Evolutionary conservation across 1,140 invertebrate species (phyloP).

Genomic region (Elymnias hypermnestra): DNA sequence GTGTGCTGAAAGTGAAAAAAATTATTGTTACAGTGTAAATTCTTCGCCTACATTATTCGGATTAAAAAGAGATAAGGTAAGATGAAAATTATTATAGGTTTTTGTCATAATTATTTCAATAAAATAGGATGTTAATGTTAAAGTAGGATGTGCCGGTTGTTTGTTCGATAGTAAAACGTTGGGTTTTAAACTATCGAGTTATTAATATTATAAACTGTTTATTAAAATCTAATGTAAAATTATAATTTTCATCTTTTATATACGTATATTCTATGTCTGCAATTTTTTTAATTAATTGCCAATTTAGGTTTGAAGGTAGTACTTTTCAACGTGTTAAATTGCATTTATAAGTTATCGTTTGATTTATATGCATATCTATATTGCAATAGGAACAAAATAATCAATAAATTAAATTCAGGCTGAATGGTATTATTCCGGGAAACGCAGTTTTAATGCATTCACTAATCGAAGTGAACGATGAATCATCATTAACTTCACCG

Average conservation of each 20-base stretch:
- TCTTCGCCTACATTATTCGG: slow-evolving; percentile 57
- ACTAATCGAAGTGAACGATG: slow-evolving; percentile 52
- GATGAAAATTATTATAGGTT: slow-evolving; percentile 46
- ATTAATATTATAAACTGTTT: no score
- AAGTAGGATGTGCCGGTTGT: slow-evolving; percentile 16
- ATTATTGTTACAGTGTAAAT: slow-evolving; percentile 59
- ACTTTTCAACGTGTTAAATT: no score
- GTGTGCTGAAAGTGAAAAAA: slow-evolving; percentile 63
- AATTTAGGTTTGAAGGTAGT: no score
- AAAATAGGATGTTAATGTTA: slow-evolving; percentile 7
- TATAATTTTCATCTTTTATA: no score
- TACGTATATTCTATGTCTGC: no score
- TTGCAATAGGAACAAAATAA: slow-evolving; percentile 7
- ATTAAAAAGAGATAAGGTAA: slow-evolving; percentile 60
- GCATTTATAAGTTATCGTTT: no score
- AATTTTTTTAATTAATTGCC: no score
- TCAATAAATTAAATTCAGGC: slow-evolving; percentile 20
- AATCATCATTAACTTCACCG: slow-evolving; percentile 57
- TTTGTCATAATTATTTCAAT: slow-evolving; percentile 44
- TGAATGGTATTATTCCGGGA: slow-evolving; percentile 37
- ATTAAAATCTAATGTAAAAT: no score
- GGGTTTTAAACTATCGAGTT: slow-evolving; percentile 15
- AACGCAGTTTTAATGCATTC: slow-evolving; percentile 43
- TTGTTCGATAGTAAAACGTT: slow-evolving; percentile 21
- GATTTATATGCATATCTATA: neutral